These are phyloP conservation scores for Ischnura elegans DNA, from an alignment of 2,888 invertebrate genomes.

Conservation along the genomic window DNA sequence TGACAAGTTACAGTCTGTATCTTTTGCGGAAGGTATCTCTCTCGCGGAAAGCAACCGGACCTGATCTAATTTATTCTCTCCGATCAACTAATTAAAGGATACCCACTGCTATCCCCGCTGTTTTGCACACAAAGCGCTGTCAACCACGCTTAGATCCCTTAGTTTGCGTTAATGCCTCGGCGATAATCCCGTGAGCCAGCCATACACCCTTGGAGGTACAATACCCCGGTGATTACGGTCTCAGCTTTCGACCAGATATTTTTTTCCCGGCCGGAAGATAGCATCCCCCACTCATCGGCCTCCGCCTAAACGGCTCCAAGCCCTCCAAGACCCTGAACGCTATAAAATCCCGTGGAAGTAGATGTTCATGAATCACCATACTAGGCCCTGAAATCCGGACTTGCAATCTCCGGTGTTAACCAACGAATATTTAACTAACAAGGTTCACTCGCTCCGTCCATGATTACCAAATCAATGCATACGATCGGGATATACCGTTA, in stretches of 20 bases:
- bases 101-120: background rate
- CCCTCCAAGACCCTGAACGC: background rate
- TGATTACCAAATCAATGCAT: too few species aligned
- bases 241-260: background rate
- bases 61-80: background rate
- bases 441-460: too few species aligned
- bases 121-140: background rate
- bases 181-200: background rate
- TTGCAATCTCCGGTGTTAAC: too few species aligned
- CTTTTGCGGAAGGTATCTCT: too few species aligned
- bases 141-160: background rate
- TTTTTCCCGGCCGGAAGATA: background rate
- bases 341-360: too few species aligned
- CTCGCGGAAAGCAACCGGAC: too few species aligned
- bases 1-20: too few species aligned
- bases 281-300: background rate
- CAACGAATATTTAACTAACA: too few species aligned
- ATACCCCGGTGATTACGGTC: background rate
- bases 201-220: background rate
- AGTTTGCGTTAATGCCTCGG: background rate
- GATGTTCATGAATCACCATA: too few species aligned
- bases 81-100: background rate
- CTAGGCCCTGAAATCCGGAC: too few species aligned
- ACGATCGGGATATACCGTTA: too few species aligned
- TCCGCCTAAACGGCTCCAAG: background rate